These are phyloP conservation scores for Microtus montanus DNA, from an alignment of 2,113 vertebrate species.

Conservation along the genomic window DNA sequence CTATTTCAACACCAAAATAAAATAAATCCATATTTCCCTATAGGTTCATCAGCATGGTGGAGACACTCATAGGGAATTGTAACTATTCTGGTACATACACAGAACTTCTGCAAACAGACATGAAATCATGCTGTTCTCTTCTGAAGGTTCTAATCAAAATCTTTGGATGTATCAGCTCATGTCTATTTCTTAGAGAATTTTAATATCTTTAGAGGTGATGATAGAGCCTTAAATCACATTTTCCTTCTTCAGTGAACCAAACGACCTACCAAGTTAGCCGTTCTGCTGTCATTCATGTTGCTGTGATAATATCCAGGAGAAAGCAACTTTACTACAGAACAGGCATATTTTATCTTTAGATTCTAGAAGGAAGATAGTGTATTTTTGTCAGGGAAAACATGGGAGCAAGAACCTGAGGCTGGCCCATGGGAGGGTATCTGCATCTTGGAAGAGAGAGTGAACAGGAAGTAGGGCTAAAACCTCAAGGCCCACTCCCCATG, in stretches of 20 bases:
- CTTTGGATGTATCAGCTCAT: not conserved
- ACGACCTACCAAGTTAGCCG: not conserved
- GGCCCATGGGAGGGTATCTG: not conserved
- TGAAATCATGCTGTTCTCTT: constrained; percentile 13
- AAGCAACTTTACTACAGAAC: not conserved
- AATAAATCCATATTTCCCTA: constrained; percentile 69
- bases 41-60: constrained; percentile 48
- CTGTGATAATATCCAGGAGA: not conserved
- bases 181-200: not conserved
- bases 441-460: not conserved
- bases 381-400: not conserved
- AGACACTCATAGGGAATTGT: constrained; percentile 55
- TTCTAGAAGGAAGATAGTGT: not conserved
- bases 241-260: constrained; percentile 35
- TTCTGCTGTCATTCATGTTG: no score
- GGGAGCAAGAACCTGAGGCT: not conserved
- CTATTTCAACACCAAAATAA: constrained; percentile 64
- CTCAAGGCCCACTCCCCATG: not conserved
- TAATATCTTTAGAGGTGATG: not conserved
- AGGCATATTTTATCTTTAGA: not conserved
- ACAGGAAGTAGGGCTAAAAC: not conserved
- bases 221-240: not conserved
- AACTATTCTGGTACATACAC: not conserved
- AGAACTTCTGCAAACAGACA: constrained; percentile 38
- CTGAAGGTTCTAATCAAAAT: not conserved